Conservation (phyloP, 2,888 invertebrate genomes). For the Drosophila rubida region DNA sequence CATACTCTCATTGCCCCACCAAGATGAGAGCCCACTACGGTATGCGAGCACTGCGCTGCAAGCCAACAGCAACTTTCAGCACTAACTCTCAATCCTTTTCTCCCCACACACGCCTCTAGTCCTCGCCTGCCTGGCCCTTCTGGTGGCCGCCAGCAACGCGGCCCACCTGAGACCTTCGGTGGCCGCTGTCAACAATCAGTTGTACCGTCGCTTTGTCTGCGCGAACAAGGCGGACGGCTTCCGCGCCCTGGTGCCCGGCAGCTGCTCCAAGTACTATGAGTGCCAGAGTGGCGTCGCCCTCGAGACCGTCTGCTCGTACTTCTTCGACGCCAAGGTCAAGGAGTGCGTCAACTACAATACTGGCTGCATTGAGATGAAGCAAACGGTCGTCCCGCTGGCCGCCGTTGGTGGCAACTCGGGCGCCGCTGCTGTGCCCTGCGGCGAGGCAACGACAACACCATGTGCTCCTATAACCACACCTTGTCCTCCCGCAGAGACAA, state of each 20-base stretch:
- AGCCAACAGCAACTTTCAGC: not conserved
- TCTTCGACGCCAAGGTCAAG: conserved; percentile 63
- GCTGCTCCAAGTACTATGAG: conserved; percentile 80
- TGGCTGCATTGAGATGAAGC: conserved; percentile 67
- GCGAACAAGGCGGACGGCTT: conserved; percentile 73
- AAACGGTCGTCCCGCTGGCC: conserved; percentile 1
- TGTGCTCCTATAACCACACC: conserved; percentile 11
- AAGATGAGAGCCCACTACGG: conserved; percentile 62
- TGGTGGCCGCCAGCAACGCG: conserved; percentile 53
- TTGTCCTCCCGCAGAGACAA: not conserved
- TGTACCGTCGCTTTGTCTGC: conserved; percentile 78
- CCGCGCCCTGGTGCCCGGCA: conserved; percentile 80
- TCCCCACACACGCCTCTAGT: conserved; percentile 35
- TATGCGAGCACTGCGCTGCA: conserved; percentile 18
- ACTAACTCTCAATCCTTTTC: conserved; percentile 13
- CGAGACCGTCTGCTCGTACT: conserved; percentile 66
- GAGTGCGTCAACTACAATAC: conserved; percentile 73
- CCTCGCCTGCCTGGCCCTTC: conserved; percentile 48
- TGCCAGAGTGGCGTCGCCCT: conserved; percentile 68
- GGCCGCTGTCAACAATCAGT: conserved; percentile 59
- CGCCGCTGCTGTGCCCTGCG: conserved; percentile 9
- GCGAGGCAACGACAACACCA: conserved; percentile 18
- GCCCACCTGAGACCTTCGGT: conserved; percentile 54
- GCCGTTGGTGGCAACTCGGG: conserved; percentile 1
- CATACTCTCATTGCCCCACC: conserved; percentile 10